Base-by-base conservation (phyloP, 2,888 invertebrate genomes). In the Chirona hameri region DNA sequence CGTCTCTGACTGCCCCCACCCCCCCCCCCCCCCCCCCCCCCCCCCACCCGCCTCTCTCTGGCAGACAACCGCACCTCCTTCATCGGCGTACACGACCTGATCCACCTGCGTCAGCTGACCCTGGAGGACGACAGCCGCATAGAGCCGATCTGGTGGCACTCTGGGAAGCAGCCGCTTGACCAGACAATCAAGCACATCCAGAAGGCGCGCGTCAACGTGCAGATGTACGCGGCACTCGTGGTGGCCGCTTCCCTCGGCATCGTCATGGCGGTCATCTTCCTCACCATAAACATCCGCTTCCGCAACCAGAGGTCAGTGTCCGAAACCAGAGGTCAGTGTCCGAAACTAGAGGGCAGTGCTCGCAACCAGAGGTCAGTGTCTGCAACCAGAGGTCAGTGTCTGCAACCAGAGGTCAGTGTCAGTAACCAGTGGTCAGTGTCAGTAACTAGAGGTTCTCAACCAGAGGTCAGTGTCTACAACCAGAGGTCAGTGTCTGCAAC, bases 211-310 rank as follows among this genome's bases (percentile, higher is more conserved):
- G 96, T 99, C 46, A 96, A 97, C 89, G 93, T 95, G 86, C 95
- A 95, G n/a, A 93, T 98, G 84, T 98, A 97, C 89, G 93, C 94
- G 82, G 92, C 95, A 82, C 92, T 99, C 86, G 95, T 97, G 65
- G 92, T 94, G 81, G 92, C 95, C 84, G 95, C 98, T 9, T 93
- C 94, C 46, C 90, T 96, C 39, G 99, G 99, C 9, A 97, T 99
- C 85, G 90, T 97, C 79, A 92, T 98, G 88, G 96, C 98, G 14
- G 91, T 93, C 21, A 92, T 94, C 65, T 99, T 99, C 89, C 91
- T 99, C 76, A 93, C 93, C 81, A 96, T 99, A 90, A 99, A 99
- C 89, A 95, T 99, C 84, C 95, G 94, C 88, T 96, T 95, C 88
- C 91, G 99, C 84, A 96, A 98, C 89, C 98, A 99, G 89, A 93